Evolutionary conservation across 2,888 invertebrate genomes (phyloP), one percentile per base, ranked within the genome.

Genomic region (Acleris sparsana): DNA sequence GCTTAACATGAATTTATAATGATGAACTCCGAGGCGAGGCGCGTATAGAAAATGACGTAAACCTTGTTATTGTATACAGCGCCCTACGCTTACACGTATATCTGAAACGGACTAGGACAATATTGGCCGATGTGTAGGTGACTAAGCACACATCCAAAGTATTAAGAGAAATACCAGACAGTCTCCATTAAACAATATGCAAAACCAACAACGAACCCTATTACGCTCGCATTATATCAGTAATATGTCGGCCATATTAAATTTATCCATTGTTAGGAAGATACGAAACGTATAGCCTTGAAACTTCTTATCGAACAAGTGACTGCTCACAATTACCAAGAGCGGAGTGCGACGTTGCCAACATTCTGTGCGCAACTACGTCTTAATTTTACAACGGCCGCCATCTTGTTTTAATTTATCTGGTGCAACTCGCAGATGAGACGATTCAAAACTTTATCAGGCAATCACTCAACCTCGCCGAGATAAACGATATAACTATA

Each of bases 271-370:
- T 88, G 88, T 89, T 87, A 80, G 73, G 80, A 84, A 80, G 81
- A 85, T 84, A 87, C 85, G 71, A 83, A 88, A 80, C 74, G 75
- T 75, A 76, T 86, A 90, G 89, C 92, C 92, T 92, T 92, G 92
- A 91, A 88, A 88, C 79, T 84, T 88, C 89, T 91, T 92, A 92
- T 92, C 92, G 87, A 87, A 80, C 82, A 86, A 88, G 85, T 81
- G 85, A 84, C 84, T 82, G 82, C 80, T 80, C 78, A 79, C 81
- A 81, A 82, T 82, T 80, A 80, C 80, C 70, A 69, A 71, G 65
- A 62, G 57, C 25, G 53, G 57, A 77, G 76, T 75, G 92, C 92
- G 87, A 87, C 90, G 92, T 92, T 92, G 92, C 91, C 92, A 89
- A 84, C 82, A 77, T 83, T 87, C 81, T 79, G 78, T 76, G 79